Conservation (phyloP, 2,797 vertebrate species). For the Anguilla obscura region DNA sequence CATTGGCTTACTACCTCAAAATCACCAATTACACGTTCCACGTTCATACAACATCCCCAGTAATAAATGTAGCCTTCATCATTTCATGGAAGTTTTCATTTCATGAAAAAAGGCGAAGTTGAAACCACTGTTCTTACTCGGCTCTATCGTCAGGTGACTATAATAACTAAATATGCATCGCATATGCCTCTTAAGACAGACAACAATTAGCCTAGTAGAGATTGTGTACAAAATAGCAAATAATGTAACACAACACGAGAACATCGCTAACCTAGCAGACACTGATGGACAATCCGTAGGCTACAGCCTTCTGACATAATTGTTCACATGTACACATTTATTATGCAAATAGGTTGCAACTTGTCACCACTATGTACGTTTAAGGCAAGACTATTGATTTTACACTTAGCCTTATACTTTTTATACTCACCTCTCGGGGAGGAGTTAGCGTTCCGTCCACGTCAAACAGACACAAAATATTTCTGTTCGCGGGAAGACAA, state of each 20-base stretch:
- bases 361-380: background rate
- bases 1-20: background rate
- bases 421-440: slow-evolving; percentile 82
- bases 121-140: background rate
- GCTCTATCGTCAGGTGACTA: background rate
- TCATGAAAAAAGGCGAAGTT: background rate
- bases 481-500: slow-evolving; percentile 53
- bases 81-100: background rate
- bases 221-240: background rate
- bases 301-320: background rate
- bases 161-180: background rate
- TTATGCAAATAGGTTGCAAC: background rate
- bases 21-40: background rate
- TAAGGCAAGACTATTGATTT: background rate
- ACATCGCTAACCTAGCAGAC: background rate
- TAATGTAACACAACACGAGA: slow-evolving; percentile 6
- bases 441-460: slow-evolving; percentile 93
- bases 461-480: slow-evolving; percentile 87
- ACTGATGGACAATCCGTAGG: background rate
- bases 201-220: background rate
- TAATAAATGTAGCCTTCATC: background rate
- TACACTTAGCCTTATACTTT: background rate
- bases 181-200: background rate
- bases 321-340: background rate
- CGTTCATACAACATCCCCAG: background rate